Evolutionary conservation across 2,113 vertebrate species (phyloP).

Genomic region (Sardina pilchardus): DNA sequence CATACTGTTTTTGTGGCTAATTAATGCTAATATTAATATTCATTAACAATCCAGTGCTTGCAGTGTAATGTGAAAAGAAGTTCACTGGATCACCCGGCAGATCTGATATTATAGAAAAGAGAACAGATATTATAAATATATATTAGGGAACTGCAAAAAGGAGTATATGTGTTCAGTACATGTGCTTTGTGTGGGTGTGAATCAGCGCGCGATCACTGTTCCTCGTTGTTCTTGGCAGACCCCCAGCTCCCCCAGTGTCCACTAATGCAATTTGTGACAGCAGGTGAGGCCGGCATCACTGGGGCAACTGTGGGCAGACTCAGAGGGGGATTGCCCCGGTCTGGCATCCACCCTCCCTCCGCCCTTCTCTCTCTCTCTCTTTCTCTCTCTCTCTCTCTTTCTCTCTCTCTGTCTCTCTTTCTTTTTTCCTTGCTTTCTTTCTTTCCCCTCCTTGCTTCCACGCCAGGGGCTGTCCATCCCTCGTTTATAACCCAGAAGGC

Average conservation of each 20-base stretch:
- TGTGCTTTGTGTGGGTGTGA: conserved; percentile 20
- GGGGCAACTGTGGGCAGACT: conserved; percentile 40
- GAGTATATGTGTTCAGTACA: neutral
- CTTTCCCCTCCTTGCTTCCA: neutral
- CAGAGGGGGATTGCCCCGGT: conserved; percentile 52
- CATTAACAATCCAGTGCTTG: too few relatives aligned
- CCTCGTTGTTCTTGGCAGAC: conserved; percentile 40
- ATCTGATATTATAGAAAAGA: too few relatives aligned
- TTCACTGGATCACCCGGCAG: too few relatives aligned
- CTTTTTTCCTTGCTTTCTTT: neutral
- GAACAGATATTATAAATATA: too few relatives aligned
- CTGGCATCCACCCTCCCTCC: conserved; percentile 52
- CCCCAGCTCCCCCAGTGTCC: conserved; percentile 50
- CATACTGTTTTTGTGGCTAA: too few relatives aligned
- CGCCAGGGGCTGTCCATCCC: conserved; percentile 45
- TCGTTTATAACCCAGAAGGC: conserved; percentile 46
- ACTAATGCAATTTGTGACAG: conserved; percentile 59
- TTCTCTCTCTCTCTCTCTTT: neutral
- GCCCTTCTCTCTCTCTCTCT: neutral
- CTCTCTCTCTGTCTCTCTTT: neutral
- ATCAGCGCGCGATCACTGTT: conserved; percentile 47
- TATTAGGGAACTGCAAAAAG: neutral
- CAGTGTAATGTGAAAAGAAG: too few relatives aligned
- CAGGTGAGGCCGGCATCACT: conserved; percentile 64
- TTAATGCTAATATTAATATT: too few relatives aligned